A percentile compares a stretch with the other conserved stretches of the same genome.
Conservation (phyloP, 1,140 invertebrate genomes). For the Euschistus heros region DNA sequence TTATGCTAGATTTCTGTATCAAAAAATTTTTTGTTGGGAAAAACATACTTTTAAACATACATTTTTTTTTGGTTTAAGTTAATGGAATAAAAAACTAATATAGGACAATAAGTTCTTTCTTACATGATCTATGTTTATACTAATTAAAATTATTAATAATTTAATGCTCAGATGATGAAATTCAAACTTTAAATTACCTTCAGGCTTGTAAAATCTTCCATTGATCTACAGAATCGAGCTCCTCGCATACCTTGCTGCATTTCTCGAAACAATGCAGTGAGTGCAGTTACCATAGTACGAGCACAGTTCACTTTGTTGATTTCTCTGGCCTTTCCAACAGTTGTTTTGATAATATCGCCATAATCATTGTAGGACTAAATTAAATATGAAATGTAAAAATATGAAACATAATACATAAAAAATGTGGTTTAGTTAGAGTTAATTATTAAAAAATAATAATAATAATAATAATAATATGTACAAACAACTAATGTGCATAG, state of each 20-base stretch:
- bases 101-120: neutral
- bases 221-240: slow-evolving; percentile 50
- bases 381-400: slow-evolving; percentile 21
- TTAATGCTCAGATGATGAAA: slow-evolving; percentile 21
- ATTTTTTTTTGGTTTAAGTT: too few relatives aligned
- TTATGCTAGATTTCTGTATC: too few relatives aligned
- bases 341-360: slow-evolving; percentile 98
- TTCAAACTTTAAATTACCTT: slow-evolving; percentile 56
- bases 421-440: neutral
- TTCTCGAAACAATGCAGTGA: slow-evolving; percentile 73
- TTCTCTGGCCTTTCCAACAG: slow-evolving; percentile 89
- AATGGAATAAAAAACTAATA: neutral
- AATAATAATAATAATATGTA: too few relatives aligned
- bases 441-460: neutral
- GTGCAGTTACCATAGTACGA: slow-evolving; percentile 83
- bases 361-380: slow-evolving; percentile 92
- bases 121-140: neutral
- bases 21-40: too few relatives aligned
- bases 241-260: slow-evolving; percentile 48
- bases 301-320: slow-evolving; percentile 96
- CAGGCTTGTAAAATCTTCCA: slow-evolving; percentile 72
- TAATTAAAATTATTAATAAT: neutral
- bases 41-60: too few relatives aligned
- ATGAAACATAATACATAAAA: neutral
- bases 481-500: too few relatives aligned